Evolutionary conservation across 1,140 invertebrate species (phyloP), one percentile per base, ranked within the genome.

Genomic region (Hypsibius dujardini): DNA sequence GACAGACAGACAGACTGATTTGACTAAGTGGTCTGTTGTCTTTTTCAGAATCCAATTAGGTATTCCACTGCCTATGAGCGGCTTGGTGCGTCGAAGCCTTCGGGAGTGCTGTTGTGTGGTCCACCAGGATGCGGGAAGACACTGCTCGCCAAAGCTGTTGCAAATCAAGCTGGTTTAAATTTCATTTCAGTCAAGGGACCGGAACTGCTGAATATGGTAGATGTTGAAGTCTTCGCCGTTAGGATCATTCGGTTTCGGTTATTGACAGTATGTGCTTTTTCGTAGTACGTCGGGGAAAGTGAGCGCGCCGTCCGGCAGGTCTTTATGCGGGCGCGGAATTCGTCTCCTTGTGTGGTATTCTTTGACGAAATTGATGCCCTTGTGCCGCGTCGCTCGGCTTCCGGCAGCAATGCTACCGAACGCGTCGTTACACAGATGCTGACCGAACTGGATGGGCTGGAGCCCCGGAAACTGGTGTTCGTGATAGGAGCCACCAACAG

Each of bases 301-400:
- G 96, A 99, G 81, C 84, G 90, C 76, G 92, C 92, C 1, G 92
- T 99, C 0, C 82, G 96, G 50, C 87, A 92, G 45, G 90, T 93
- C 76, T 99, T 99, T 78, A 86, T 90, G 77, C 83, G 94, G 74
- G 96, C 95, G 0, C 80, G 88, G 60, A 95, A 95, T 80, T 96
- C 93, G 0, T 84, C 90, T 0, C 96, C 96, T 0, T 99, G 95
- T 81, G 92, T 99, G 14, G 97, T 99, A 77, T 99, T 99, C 81
- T 99, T 99, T 79, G 96, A 99, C 79, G 96, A 99, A 81, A 85
- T 99, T 73, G 96, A 99, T 81, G 90, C 95, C 0, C 78, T 99
- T 42, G 98, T 94, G 79, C 93, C 94, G 0, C 88, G 88, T 76
- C 83, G 95, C 77, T 87, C 86, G 2, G 87, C 88, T 69, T 83